Evolutionary conservation across 2,797 vertebrate species (phyloP).

Genomic region (Pipistrellus kuhlii): DNA sequence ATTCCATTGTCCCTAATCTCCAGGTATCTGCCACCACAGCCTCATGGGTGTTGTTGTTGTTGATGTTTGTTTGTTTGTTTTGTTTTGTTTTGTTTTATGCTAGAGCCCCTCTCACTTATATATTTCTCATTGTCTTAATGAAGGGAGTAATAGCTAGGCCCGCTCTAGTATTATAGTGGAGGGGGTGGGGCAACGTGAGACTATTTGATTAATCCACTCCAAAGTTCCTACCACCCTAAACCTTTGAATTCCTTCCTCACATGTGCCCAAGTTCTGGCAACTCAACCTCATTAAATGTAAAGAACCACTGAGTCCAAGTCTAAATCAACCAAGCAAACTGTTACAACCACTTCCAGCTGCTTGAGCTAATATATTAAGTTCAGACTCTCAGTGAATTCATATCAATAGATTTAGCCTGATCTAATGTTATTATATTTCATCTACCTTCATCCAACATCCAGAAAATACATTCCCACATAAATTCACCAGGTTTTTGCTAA

Average conservation of each 20-base stretch:
- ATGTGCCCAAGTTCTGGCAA: background rate
- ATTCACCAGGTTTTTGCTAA: conserved; percentile 30
- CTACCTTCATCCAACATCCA: background rate
- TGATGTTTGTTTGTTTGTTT: background rate
- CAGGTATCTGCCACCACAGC: background rate
- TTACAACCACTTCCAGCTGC: background rate
- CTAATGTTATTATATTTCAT: conserved; percentile 35
- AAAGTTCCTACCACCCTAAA: background rate
- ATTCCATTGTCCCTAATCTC: background rate
- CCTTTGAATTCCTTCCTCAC: background rate
- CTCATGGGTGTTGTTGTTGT: background rate
- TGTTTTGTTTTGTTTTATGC: no score
- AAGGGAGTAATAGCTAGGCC: background rate
- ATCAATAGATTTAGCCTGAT: conserved; percentile 27
- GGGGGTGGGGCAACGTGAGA: background rate
- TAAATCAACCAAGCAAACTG: conserved; percentile 10
- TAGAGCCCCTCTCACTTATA: background rate
- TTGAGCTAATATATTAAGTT: background rate
- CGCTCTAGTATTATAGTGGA: background rate
- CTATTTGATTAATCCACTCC: background rate
- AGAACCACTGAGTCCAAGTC: background rate
- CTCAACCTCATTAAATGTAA: background rate
- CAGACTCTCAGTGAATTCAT: background rate
- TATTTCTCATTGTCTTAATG: background rate
- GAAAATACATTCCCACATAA: conserved; percentile 42